Percentiles rank a stretch among this genome's conserved stretches.
These are phyloP conservation scores for Apus apus DNA, from an alignment of 2,113 vertebrate species.

Conservation along the genomic window DNA sequence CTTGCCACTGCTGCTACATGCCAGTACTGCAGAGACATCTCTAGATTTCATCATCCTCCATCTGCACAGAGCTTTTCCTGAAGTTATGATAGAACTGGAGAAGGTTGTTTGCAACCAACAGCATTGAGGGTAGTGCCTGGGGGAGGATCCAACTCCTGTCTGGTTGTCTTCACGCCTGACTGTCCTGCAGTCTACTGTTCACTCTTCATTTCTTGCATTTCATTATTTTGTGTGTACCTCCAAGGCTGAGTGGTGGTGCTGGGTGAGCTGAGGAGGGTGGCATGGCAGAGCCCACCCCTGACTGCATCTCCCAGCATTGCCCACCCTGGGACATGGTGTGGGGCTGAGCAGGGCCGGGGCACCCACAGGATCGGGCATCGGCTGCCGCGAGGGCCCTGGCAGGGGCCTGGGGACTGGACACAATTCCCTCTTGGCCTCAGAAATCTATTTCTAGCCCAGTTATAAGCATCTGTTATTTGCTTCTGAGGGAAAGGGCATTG, in stretches of 20 bases:
- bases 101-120: not conserved
- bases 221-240: fast-evolving
- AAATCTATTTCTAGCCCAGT: not conserved
- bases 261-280: not conserved
- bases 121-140: not conserved
- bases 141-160: not conserved
- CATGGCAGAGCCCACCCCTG: not conserved
- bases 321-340: no score
- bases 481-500: not conserved
- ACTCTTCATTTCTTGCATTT: not conserved
- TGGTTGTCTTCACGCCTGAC: not conserved
- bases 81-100: not conserved
- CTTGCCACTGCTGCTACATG: not conserved
- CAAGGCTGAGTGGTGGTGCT: not conserved
- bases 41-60: not conserved
- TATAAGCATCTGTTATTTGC: not conserved
- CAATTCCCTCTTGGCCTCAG: not conserved
- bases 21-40: not conserved
- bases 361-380: no score
- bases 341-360: not conserved
- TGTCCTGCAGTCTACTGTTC: fast-evolving
- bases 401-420: not conserved
- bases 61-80: not conserved
- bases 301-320: no score
- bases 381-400: no score